A percentile compares a stretch with the other conserved stretches of the same genome.
These are phyloP conservation scores for Caenorhabditis japonica DNA, from an alignment of 2,888 invertebrate genomes.

Conservation along the genomic window DNA sequence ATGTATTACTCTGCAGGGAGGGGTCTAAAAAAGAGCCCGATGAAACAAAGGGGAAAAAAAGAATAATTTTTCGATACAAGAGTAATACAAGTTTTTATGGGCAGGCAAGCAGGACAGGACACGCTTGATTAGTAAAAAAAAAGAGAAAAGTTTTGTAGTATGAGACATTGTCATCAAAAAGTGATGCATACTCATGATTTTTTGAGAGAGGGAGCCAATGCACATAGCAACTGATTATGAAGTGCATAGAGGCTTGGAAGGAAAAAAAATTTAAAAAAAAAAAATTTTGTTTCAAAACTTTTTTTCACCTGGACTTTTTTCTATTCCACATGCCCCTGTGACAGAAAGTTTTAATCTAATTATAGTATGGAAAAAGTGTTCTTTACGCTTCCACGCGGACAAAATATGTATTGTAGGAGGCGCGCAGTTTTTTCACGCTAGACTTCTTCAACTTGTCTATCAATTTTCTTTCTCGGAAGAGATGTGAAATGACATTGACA, in stretches of 20 bases:
- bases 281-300: not conserved
- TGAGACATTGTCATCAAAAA: slow-evolving; percentile 16
- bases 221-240: no score
- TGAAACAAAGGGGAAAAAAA: not conserved
- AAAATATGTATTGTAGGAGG: no score
- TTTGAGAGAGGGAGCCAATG: no score
- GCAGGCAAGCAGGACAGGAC: no score
- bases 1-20: not conserved
- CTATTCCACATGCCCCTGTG: no score
- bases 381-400: not conserved
- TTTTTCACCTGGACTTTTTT: no score
- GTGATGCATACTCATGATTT: not conserved
- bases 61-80: slow-evolving; percentile 2
- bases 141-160: not conserved
- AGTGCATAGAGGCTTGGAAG: no score
- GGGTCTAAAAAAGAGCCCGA: not conserved
- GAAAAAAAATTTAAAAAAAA: not conserved
- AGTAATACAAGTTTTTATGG: slow-evolving; percentile 16
- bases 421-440: slow-evolving; percentile 18
- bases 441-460: slow-evolving; percentile 17
- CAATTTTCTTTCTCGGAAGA: slow-evolving; percentile 25
- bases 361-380: no score
- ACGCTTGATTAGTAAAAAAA: slow-evolving; percentile 15
- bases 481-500: slow-evolving; percentile 12
- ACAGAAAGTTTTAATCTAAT: no score